phyloP scores from a whole-genome alignment of 2,888 invertebrate species.

The Urechis unicinctus region DNA sequence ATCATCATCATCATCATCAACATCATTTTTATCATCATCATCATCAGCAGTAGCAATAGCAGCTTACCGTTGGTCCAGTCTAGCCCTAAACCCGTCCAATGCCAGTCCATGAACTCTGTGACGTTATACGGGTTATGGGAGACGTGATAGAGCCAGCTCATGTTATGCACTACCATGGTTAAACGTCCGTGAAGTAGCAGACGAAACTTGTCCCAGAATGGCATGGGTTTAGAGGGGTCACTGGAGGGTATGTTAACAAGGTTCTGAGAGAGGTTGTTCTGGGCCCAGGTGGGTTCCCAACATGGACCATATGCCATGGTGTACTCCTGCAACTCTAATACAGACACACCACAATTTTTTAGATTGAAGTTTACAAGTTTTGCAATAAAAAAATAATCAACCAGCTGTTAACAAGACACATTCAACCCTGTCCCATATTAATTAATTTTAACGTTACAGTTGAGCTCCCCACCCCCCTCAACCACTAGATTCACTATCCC shows the following conservation, averaged over 20 bases:
- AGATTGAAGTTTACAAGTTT: too few relatives aligned
- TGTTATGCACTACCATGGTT: conserved; percentile 77
- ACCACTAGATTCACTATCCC: too few relatives aligned
- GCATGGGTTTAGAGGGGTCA: conserved; percentile 80
- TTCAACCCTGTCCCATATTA: too few relatives aligned
- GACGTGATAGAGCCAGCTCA: conserved; percentile 88
- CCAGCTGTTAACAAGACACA: too few relatives aligned
- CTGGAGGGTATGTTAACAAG: conserved; percentile 58
- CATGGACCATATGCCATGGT: conserved; percentile 96
- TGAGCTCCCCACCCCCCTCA: too few relatives aligned
- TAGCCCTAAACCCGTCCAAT: conserved; percentile 86
- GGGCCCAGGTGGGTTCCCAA: conserved; percentile 95
- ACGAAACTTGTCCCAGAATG: conserved; percentile 97
- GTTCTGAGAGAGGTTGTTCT: conserved; percentile 82
- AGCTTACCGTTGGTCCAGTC: conserved; percentile 97
- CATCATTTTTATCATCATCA: too few relatives aligned
- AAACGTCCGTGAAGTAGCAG: conserved; percentile 86
- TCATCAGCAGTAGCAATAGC: too few relatives aligned
- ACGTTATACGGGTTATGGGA: conserved; percentile 97
- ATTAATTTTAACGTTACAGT: too few relatives aligned
- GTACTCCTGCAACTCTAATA: conserved; percentile 70
- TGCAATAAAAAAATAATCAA: too few relatives aligned
- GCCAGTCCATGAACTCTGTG: conserved; percentile 97
- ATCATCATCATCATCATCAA: not conserved
- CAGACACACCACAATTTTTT: not conserved